These are phyloP conservation scores for Minunthozetes semirufus DNA, from an alignment of 2,888 invertebrate species.

Conservation along the genomic window DNA sequence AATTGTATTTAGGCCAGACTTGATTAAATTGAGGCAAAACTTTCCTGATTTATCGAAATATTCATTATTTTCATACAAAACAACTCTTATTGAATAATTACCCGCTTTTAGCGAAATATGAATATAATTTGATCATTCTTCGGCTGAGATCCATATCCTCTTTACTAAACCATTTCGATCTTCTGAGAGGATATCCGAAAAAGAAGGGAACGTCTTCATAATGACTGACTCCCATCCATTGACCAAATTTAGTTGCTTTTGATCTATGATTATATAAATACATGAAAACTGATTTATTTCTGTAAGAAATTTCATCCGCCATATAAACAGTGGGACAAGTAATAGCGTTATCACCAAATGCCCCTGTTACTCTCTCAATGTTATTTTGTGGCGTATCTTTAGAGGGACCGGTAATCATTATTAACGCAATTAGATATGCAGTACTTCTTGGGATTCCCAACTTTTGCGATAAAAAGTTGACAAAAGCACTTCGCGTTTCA, in stretches of 20 bases:
- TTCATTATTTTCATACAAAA: too few species aligned
- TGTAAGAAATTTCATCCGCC: background rate
- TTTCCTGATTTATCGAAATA: too few species aligned
- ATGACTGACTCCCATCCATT: background rate
- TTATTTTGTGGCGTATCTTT: too few species aligned
- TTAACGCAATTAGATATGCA: too few species aligned
- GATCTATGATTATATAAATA: background rate
- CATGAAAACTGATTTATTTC: background rate
- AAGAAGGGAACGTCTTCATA: background rate
- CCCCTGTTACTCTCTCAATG: background rate
- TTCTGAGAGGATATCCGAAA: slow-evolving; percentile 18
- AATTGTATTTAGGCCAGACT: too few species aligned
- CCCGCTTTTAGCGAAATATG: slow-evolving; percentile 12
- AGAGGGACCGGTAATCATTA: background rate
- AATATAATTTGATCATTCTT: background rate
- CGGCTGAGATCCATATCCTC: background rate
- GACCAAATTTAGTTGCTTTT: background rate
- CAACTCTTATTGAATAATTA: too few species aligned
- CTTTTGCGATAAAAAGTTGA: background rate
- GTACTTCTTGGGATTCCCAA: background rate
- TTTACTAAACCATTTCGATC: background rate
- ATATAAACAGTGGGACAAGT: background rate
- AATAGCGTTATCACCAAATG: background rate
- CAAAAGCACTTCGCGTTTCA: background rate
- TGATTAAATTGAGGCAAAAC: too few species aligned